Base-by-base conservation (phyloP, 2,113 vertebrate genomes). In the Danionella cerebrum region DNA sequence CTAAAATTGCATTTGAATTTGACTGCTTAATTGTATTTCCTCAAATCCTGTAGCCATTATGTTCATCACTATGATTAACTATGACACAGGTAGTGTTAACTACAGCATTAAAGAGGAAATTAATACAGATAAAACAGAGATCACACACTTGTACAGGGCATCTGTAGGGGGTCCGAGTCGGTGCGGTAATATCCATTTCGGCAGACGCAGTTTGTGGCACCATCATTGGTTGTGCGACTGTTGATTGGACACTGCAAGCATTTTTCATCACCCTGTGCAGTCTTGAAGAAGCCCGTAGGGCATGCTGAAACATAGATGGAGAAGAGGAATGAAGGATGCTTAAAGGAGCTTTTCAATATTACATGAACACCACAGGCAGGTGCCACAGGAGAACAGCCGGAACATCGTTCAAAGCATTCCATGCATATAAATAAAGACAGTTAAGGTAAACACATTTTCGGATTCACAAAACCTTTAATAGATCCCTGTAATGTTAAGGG, bases 121-220 rank as follows among this genome's bases (percentile, higher is more conserved):
- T 1, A 6, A 9, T 33, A 33, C 9, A 19, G 29, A 54, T 4
- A 55, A 22, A 36, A 6, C 12, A 48, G 5, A 33, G 18, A 38
- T 21, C 36, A 91, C 94, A 0, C 90, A 98, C 96, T 98, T 67
- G 96, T 98, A 82, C 96, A 98, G 0, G 96, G 96, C 96, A 98
- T 98, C 84, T 94, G 90, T 5, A 94, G 65, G 1, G 96, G 96
- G 55, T 98, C 96, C 0, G 94, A 89, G 69, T 96, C 94, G 0
- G 94, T 92, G 63, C 96, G 89, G 77, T 97, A 98, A 81, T 95
- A 96, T 3, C 93, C 91, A 0, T 89, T 97, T 1, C 96, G 89
- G 82, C 96, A 98, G 24, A 98, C 89, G 0, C 96, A 98, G 83
- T 89, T 98, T 0, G 91, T 96, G 82, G 94, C 95, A 3, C 96